Percentiles rank a stretch among this genome's conserved stretches.
These are phyloP conservation scores for Ectobius pallidus DNA, from an alignment of 2,888 invertebrate genomes.

Conservation along the genomic window DNA sequence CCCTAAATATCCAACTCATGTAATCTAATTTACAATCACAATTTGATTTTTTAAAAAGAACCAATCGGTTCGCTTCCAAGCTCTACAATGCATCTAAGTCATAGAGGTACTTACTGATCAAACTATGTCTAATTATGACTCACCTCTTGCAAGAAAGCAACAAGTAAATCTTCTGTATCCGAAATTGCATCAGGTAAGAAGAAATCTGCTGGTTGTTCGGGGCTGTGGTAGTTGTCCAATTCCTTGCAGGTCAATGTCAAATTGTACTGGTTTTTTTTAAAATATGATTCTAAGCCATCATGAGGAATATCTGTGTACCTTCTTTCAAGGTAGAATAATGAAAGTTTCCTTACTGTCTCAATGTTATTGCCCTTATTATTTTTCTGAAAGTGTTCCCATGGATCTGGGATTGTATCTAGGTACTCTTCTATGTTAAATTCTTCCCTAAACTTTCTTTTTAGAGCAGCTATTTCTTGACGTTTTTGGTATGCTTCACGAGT, in stretches of 20 bases:
- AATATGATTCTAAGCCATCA: not conserved
- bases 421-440: conserved; percentile 56
- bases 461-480: conserved; percentile 47
- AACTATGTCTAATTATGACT: no score
- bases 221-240: not conserved
- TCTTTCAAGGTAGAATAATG: conserved; percentile 16
- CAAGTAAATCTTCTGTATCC: not conserved
- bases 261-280: not conserved
- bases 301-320: conserved; percentile 7
- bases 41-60: no score
- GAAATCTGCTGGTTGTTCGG: no score
- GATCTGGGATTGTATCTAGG: conserved; percentile 57
- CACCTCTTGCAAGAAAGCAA: conserved; percentile 27
- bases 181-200: not conserved
- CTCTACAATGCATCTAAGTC: no score
- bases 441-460: conserved; percentile 55
- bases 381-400: conserved; percentile 50
- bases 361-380: not conserved
- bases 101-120: no score
- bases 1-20: no score
- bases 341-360: not conserved
- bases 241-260: conserved; percentile 28
- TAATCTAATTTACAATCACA: no score
- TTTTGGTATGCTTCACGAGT: conserved; percentile 28
- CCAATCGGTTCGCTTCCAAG: no score